These are phyloP conservation scores for Apodemia mormo DNA, from an alignment of 2,888 invertebrate species.

Conservation along the genomic window DNA sequence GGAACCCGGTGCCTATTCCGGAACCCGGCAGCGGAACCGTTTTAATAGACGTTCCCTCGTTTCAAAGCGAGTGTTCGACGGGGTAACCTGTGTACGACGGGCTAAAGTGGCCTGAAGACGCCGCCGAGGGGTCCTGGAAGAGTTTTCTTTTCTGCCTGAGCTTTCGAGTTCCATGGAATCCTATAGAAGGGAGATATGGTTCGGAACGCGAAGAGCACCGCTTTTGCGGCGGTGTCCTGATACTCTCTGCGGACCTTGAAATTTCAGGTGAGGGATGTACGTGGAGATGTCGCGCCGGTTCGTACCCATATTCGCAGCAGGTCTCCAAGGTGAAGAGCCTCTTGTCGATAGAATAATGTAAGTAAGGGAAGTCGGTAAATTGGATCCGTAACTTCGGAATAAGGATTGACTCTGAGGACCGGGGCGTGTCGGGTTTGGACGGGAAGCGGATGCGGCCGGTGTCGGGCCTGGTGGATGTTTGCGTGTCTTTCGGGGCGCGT, in stretches of 20 bases:
- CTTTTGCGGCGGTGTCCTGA: too few relatives aligned
- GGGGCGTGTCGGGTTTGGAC: too few relatives aligned
- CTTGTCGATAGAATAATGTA: constrained; percentile 84
- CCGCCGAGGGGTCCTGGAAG: constrained; percentile 77
- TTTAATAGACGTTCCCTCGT: constrained; percentile 65
- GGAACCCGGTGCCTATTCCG: constrained; percentile 82
- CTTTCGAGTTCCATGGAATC: too few relatives aligned
- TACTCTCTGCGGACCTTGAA: too few relatives aligned
- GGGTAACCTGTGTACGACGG: constrained; percentile 47
- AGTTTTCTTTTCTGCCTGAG: constrained; percentile 71
- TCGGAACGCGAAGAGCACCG: too few relatives aligned
- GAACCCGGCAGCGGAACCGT: constrained; percentile 81
- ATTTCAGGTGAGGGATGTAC: constrained; percentile 47
- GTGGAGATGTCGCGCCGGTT: constrained; percentile 51
- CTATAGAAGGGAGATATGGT: too few relatives aligned
- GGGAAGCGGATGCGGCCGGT: too few relatives aligned
- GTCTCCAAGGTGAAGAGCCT: constrained; percentile 88
- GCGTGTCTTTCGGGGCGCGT: too few relatives aligned
- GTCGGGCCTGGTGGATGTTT: too few relatives aligned
- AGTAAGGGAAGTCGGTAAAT: constrained; percentile 86
- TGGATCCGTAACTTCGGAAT: constrained; percentile 85
- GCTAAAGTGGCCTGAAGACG: constrained; percentile 78
- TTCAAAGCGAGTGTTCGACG: constrained; percentile 46
- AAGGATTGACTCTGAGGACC: constrained; percentile 88
- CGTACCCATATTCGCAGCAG: constrained; percentile 89